Base-by-base conservation (phyloP, 2,888 invertebrate genomes). In the Apantesis nais region DNA sequence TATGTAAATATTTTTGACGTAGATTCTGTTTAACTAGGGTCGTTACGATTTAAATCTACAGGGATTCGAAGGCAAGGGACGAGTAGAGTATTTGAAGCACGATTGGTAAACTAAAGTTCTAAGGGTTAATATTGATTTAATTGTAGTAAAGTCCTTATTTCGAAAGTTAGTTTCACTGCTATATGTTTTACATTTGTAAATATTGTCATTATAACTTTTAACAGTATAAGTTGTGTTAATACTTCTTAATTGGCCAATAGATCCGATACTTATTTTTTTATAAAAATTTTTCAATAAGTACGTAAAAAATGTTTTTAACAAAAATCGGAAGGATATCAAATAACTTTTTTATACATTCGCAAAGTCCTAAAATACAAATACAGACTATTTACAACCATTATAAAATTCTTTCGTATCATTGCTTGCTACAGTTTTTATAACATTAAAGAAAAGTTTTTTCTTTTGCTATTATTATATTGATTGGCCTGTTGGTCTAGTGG, bases 101-200 rank as follows among this genome's bases (percentile, higher is more conserved):
- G 52, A 52, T 52, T n/a, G n/a, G 52, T 52, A n/a, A 12, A 39
- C 11, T 9, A 52, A 52, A n/a, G n/a, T n/a, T 52, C 11, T 9
- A 52, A n/a, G 52, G n/a, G 52, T n/a, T 52, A 12, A 52, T 52
- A 52, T 52, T 52, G 52, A 25, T 55, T 55, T 55, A 55, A 55
- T 55, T 25, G 0, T 14, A 4, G 12, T 55, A 12, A 25, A 55
- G 52, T 0, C 11, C 4, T n/a, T 8, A 52, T 52, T 52, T 3
- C 1, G 12, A 12, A n/a, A 52, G 8, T 8, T 19, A n/a, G n/a
- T 52, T 52, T 2, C 9, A 52, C 12, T n/a, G n/a, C n/a, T 48
- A 48, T 8, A 19, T 0, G 8, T 48, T 48, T 4, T 22, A 48
- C 48, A 22, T 22, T 19, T 48, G 19, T 19, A 19, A 7, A 8